A percentile compares a stretch with the other conserved stretches of the same genome.
Conservation (phyloP, 2,888 invertebrate genomes). For the Drosophila setosimentum region DNA sequence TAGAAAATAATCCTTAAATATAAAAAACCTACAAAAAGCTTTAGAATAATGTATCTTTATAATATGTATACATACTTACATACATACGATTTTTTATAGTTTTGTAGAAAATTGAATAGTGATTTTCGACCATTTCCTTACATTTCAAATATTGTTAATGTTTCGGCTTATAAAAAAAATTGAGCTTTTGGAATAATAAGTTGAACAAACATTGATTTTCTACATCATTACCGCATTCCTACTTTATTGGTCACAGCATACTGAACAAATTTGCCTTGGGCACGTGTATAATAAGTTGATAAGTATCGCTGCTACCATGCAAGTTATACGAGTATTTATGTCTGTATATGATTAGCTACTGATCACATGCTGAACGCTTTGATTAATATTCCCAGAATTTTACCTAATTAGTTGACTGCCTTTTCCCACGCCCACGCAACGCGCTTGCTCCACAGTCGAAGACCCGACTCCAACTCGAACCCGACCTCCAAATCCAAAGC, state of each 20-base stretch:
- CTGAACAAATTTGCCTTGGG: not conserved
- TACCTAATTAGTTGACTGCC: constrained; percentile 64
- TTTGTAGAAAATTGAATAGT: not conserved
- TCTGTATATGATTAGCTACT: not conserved
- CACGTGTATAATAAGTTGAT: not conserved
- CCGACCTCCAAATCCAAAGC: not conserved
- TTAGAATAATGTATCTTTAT: not conserved
- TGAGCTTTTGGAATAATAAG: not conserved
- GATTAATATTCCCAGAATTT: constrained; percentile 10
- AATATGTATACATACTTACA: too few species aligned
- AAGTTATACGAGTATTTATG: not conserved
- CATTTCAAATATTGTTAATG: not conserved
- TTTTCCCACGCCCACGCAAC: constrained; percentile 77
- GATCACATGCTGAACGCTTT: not conserved
- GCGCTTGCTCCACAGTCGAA: constrained; percentile 2
- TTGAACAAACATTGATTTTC: not conserved
- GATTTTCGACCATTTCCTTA: not conserved
- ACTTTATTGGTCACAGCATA: not conserved
- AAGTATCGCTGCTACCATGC: not conserved
- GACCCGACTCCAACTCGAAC: not conserved
- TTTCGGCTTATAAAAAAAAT: not conserved
- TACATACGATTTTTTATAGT: too few species aligned
- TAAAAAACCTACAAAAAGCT: not conserved
- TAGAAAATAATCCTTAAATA: not conserved
- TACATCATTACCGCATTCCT: not conserved